These are phyloP conservation scores for Perdix hodgsoniae DNA, from an alignment of 2,797 vertebrate genomes.

Conservation along the genomic window DNA sequence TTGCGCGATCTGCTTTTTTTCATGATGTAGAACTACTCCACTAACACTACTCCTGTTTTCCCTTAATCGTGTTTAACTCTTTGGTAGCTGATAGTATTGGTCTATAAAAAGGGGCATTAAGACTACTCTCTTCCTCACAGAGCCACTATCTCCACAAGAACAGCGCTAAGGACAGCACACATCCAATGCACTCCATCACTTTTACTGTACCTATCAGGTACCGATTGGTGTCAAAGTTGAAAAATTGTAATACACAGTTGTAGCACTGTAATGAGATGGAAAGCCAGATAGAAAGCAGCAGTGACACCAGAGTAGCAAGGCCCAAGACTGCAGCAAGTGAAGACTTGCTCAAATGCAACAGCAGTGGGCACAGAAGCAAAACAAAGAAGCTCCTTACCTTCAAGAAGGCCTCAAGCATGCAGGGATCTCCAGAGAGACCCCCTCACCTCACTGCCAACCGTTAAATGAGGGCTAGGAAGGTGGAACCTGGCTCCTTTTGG, in stretches of 20 bases:
- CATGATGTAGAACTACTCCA: not conserved
- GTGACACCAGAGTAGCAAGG: no score
- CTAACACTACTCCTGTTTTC: not conserved
- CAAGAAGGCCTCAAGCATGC: no score
- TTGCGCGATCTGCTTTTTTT: not conserved
- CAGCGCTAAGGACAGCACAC: not conserved
- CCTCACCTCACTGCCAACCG: no score
- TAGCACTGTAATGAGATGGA: no score
- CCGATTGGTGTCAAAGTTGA: not conserved
- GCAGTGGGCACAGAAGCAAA: no score
- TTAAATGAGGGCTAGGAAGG: no score
- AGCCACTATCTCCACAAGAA: not conserved
- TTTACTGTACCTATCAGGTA: not conserved
- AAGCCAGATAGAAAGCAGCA: no score
- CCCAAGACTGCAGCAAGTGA: no score
- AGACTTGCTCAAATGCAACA: no score
- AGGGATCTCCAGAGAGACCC: no score
- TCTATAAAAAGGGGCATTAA: not conserved
- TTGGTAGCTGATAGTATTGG: not conserved
- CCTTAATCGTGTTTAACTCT: not conserved
- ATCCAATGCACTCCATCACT: fast-evolving
- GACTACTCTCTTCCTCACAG: not conserved
- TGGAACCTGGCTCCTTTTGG: no score
- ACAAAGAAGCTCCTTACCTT: no score
- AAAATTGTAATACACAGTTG: not conserved